These are phyloP conservation scores for Epizoanthus stellaris DNA, from an alignment of 92 coral and sea anemone species.

Conservation along the genomic window DNA sequence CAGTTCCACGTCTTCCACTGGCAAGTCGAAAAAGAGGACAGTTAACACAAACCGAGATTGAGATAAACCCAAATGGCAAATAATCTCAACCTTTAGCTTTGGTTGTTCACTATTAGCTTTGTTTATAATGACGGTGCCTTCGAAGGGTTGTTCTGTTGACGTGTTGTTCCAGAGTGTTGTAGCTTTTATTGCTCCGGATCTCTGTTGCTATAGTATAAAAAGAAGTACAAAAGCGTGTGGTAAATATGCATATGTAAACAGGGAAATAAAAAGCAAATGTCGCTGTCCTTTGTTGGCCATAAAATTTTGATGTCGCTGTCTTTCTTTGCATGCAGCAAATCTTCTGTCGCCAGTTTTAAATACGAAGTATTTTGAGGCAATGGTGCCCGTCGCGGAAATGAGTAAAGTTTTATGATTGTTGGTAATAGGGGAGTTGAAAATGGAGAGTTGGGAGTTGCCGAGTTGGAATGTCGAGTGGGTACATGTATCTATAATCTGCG, in stretches of 20 bases:
- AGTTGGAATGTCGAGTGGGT: conserved; percentile 3
- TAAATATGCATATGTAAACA: too few species aligned
- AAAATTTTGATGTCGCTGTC: conserved; percentile 24
- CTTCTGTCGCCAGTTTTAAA: conserved; percentile 22
- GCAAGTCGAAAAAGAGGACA: conserved; percentile 3
- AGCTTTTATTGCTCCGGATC: conserved; percentile 10
- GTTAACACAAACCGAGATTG: conserved; percentile 8
- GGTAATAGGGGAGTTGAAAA: too few species aligned
- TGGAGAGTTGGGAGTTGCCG: background rate
- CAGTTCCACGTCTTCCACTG: conserved; percentile 18
- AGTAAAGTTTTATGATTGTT: too few species aligned
- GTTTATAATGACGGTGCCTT: conserved; percentile 28
- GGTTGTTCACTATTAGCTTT: conserved; percentile 17
- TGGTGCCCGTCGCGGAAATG: conserved; percentile 22
- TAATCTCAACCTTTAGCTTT: background rate
- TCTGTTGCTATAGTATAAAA: conserved; percentile 30
- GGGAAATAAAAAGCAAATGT: conserved; percentile 18
- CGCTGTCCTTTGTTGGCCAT: conserved; percentile 28
- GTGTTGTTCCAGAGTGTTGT: too few species aligned
- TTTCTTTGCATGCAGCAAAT: conserved; percentile 26
- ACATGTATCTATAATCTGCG: background rate
- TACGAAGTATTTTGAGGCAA: conserved; percentile 19
- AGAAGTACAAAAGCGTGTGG: conserved; percentile 22
- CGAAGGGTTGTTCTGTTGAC: conserved; percentile 15
- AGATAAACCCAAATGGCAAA: background rate